Conservation (phyloP, 2,797 vertebrate genomes). For the Lateolabrax maculatus region DNA sequence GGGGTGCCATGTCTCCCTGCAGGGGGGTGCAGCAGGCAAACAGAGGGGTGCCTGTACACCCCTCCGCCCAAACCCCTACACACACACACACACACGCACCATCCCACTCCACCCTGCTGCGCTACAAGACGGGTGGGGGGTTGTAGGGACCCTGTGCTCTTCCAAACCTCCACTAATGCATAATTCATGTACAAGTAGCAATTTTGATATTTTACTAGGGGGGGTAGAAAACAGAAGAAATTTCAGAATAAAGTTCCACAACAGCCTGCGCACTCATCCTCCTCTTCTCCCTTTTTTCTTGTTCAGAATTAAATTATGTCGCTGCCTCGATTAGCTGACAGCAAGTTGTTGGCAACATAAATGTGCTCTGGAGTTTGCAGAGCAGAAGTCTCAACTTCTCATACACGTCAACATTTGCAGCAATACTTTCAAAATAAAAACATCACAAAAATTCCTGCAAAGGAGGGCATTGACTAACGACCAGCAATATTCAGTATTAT, state of each 20-base stretch:
- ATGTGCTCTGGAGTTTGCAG: slow-evolving; percentile 85
- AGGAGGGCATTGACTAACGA: not conserved
- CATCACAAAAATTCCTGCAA: not conserved
- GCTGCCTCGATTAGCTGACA: slow-evolving; percentile 87
- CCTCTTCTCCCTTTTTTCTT: slow-evolving; percentile 69
- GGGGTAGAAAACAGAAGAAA: slow-evolving; percentile 90
- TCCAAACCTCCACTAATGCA: slow-evolving; percentile 95
- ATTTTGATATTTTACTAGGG: slow-evolving; percentile 96
- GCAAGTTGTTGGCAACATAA: slow-evolving; percentile 81
- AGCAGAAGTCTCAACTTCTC: not conserved
- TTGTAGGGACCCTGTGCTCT: slow-evolving; percentile 83
- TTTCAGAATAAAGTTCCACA: slow-evolving; percentile 88
- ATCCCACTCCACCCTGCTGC: slow-evolving; percentile 82
- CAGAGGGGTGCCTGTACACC: slow-evolving; percentile 87
- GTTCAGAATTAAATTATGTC: slow-evolving; percentile 87
- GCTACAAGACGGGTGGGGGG: slow-evolving; percentile 64
- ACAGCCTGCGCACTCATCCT: slow-evolving; percentile 28
- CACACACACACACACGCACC: slow-evolving; percentile 80
- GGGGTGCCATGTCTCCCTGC: slow-evolving; percentile 85
- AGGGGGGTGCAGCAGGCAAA: slow-evolving; percentile 83
- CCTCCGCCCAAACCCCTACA: slow-evolving; percentile 88
- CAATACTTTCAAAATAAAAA: not conserved
- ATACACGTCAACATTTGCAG: not conserved
- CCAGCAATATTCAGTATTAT: not conserved
- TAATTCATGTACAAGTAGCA: slow-evolving; percentile 98